Evolutionary conservation across 2,888 invertebrate genomes (phyloP).

Genomic region (Amiota minor): DNA sequence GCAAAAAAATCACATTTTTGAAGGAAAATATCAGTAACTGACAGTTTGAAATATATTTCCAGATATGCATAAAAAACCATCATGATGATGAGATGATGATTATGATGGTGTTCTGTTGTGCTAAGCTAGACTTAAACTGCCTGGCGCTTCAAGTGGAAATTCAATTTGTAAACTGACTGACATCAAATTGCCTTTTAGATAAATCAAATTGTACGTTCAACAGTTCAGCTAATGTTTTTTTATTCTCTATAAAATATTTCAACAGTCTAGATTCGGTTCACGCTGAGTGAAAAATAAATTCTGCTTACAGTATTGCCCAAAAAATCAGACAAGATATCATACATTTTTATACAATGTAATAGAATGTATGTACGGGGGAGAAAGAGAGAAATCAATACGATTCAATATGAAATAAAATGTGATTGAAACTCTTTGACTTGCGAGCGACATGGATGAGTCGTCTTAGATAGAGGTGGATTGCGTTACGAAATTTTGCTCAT

Average conservation of each 20-base stretch:
- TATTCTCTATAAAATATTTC: background rate
- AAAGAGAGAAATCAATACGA: too few relatives aligned
- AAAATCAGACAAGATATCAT: background rate
- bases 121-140: background rate
- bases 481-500: too few relatives aligned
- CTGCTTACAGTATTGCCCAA: background rate
- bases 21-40: slow-evolving; percentile 10
- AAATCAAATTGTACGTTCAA: slow-evolving; percentile 38
- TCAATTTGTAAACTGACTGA: slow-evolving; percentile 33
- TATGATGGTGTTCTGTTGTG: background rate
- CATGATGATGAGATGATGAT: slow-evolving; percentile 1
- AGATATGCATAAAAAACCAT: slow-evolving; percentile 9
- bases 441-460: too few relatives aligned
- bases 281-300: slow-evolving; percentile 15
- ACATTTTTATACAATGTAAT: too few relatives aligned
- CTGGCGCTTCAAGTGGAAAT: slow-evolving; percentile 28
- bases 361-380: too few relatives aligned
- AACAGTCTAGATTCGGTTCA: slow-evolving; percentile 5
- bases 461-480: too few relatives aligned
- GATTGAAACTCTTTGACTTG: too few relatives aligned
- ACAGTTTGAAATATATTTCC: slow-evolving; percentile 24
- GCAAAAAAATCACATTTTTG: slow-evolving; percentile 9
- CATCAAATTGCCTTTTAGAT: slow-evolving; percentile 46
- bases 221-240: background rate
- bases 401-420: too few relatives aligned